phyloP scores from a whole-genome alignment of 2,113 vertebrate species.

The Eublepharis macularius region DNA sequence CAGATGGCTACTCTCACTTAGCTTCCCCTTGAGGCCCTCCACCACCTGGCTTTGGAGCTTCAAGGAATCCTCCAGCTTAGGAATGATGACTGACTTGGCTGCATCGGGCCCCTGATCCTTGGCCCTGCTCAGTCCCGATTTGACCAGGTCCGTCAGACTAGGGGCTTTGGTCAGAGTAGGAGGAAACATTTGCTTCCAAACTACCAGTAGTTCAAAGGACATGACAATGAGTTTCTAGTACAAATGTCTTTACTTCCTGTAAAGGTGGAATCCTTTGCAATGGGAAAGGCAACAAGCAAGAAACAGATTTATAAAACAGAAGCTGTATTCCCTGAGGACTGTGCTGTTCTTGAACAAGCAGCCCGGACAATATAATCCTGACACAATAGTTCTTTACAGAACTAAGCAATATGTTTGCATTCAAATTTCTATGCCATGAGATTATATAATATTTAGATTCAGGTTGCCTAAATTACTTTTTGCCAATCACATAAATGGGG shows the following conservation, averaged over 20 bases:
- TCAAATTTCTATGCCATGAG: background rate
- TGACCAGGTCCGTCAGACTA: constrained; percentile 90
- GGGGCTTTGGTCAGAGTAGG: constrained; percentile 92
- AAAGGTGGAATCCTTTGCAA: background rate
- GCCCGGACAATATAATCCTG: background rate
- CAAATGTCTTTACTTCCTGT: background rate
- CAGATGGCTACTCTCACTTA: constrained; percentile 84
- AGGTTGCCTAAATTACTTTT: background rate
- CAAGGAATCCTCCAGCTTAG: constrained; percentile 88
- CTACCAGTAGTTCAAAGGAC: background rate
- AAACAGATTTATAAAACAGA: background rate
- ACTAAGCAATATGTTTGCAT: background rate
- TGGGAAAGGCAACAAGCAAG: background rate
- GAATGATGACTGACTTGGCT: constrained; percentile 88
- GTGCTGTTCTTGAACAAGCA: background rate
- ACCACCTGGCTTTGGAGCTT: constrained; percentile 85
- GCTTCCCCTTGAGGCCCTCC: constrained; percentile 93
- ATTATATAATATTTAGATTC: background rate
- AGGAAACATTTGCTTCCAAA: too few species aligned
- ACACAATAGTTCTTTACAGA: background rate
- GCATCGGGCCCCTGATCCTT: constrained; percentile 87
- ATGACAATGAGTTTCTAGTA: background rate
- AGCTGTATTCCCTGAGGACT: background rate
- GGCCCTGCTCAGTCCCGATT: constrained; percentile 83
- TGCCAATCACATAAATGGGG: constrained; percentile 28